Percentiles rank a stretch among this genome's conserved stretches.
Evolutionary conservation across 2,888 invertebrate genomes (phyloP).

Genomic region (Chironomus tentans): DNA sequence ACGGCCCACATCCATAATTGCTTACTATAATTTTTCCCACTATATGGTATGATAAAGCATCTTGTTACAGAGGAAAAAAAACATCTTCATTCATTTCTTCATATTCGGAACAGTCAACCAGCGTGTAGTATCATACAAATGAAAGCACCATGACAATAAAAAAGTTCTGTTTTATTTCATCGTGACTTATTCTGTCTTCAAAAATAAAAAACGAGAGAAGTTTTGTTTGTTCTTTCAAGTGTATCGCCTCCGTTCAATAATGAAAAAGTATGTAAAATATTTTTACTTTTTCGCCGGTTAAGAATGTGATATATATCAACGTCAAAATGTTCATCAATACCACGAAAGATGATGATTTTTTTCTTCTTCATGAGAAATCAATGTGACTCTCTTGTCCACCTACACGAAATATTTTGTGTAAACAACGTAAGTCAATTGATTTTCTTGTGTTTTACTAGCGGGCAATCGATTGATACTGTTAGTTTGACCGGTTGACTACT

Average conservation of each 20-base stretch:
- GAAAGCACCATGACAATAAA: not conserved
- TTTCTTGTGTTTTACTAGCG: not conserved
- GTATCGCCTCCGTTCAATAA: not conserved
- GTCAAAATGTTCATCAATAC: not conserved
- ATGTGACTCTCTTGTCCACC: constrained; percentile 24
- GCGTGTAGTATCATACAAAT: no score
- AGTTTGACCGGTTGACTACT: no score
- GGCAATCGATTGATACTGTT: no score
- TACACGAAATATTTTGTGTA: not conserved
- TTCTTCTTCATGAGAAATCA: constrained; percentile 6
- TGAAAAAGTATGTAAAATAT: not conserved
- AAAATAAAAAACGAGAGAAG: not conserved
- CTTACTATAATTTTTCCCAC: no score
- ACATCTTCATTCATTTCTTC: not conserved
- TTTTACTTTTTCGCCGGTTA: not conserved
- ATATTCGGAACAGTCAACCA: not conserved
- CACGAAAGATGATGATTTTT: not conserved
- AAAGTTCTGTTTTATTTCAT: not conserved
- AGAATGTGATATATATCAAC: not conserved
- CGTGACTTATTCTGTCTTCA: not conserved
- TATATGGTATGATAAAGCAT: no score
- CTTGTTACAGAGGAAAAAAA: no score
- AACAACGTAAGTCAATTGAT: not conserved
- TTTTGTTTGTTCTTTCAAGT: not conserved
- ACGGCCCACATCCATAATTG: no score